Conservation (phyloP, 1,140 invertebrate species). For the Triops cancriformis region DNA sequence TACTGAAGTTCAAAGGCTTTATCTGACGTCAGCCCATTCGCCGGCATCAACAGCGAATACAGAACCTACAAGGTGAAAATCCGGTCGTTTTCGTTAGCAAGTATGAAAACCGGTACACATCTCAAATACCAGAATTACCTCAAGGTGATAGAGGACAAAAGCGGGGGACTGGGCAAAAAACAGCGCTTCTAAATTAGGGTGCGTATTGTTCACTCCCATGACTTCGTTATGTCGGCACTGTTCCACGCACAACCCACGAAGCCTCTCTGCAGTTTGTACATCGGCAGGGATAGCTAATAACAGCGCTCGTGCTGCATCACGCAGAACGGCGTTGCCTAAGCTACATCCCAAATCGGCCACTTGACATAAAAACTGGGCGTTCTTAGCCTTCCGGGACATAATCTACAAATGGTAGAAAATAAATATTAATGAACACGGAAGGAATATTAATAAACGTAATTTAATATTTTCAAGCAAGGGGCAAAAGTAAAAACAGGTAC, state of each 20-base stretch:
- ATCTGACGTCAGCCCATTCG: slow-evolving; percentile 69
- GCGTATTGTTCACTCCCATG: slow-evolving; percentile 35
- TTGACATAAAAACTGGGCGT: slow-evolving; percentile 82
- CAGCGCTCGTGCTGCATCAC: slow-evolving; percentile 74
- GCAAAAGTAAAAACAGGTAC: not conserved
- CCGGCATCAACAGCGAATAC: slow-evolving; percentile 86
- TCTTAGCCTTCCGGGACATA: slow-evolving; percentile 67
- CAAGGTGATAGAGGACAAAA: slow-evolving; percentile 65
- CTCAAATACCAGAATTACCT: slow-evolving; percentile 40
- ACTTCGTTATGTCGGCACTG: slow-evolving; percentile 34
- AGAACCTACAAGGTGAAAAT: slow-evolving; percentile 53
- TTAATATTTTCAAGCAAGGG: too few species aligned
- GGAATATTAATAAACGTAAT: too few species aligned
- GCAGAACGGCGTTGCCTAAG: slow-evolving; percentile 63
- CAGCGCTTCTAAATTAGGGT: slow-evolving; percentile 55
- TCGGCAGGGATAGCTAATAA: slow-evolving; percentile 86
- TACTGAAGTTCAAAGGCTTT: slow-evolving; percentile 78
- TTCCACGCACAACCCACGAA: slow-evolving; percentile 43
- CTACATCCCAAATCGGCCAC: slow-evolving; percentile 79
- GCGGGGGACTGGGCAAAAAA: slow-evolving; percentile 66
- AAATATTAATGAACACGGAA: too few species aligned
- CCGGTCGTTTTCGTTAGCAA: slow-evolving; percentile 19
- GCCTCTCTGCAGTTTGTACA: slow-evolving; percentile 56
- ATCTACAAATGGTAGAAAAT: too few species aligned
- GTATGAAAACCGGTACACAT: not conserved